phyloP scores from a whole-genome alignment of 53 echinoderm and acorn worm species.

The Patiria pectinifera region DNA sequence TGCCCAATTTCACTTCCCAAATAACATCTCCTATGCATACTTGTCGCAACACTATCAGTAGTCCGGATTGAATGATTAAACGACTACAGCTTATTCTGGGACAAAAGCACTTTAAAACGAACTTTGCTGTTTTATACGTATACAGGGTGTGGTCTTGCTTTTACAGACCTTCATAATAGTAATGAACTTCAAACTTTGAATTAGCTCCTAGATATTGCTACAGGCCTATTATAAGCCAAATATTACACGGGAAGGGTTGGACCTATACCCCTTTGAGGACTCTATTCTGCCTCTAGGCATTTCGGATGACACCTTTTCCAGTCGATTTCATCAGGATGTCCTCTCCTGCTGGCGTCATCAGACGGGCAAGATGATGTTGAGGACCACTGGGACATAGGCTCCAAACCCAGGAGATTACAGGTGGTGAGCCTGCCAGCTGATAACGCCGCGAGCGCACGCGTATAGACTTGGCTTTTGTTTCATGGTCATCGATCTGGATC shows the following conservation, averaged over 20 bases:
- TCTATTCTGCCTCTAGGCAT: neutral
- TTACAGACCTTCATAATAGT: too few relatives aligned
- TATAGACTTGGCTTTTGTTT: constrained; percentile 6
- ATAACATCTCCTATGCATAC: too few relatives aligned
- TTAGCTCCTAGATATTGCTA: too few relatives aligned
- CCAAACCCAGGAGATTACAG: neutral
- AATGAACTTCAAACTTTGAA: too few relatives aligned
- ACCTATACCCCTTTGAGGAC: neutral
- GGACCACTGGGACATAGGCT: neutral
- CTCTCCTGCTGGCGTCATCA: neutral
- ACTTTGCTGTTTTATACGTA: too few relatives aligned
- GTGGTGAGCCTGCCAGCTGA: neutral
- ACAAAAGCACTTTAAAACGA: too few relatives aligned
- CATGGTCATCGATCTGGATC: neutral
- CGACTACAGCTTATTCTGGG: too few relatives aligned
- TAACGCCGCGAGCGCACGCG: neutral
- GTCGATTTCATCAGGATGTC: neutral
- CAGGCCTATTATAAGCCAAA: neutral
- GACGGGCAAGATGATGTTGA: neutral
- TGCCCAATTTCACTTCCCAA: too few relatives aligned
- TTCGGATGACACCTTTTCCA: constrained; percentile 17
- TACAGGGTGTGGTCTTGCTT: too few relatives aligned
- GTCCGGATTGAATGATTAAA: too few relatives aligned
- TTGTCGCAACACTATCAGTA: too few relatives aligned
- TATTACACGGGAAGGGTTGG: neutral